These are phyloP conservation scores for Oncopeltus fasciatus DNA, from an alignment of 1,140 invertebrate genomes.

Conservation along the genomic window DNA sequence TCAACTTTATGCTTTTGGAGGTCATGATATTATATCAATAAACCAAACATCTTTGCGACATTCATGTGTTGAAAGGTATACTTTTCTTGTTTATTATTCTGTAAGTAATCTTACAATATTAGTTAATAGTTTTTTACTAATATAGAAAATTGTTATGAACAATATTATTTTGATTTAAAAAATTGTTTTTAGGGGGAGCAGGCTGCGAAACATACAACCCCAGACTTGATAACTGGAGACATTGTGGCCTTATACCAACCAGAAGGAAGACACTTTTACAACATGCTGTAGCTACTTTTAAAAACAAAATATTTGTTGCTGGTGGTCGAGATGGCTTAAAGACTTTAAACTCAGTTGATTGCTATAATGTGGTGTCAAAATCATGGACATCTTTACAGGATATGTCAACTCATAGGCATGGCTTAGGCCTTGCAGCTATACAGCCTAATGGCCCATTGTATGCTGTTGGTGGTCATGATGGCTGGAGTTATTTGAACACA, in stretches of 20 bases:
- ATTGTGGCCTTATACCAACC: slow-evolving; percentile 61
- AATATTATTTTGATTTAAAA: not conserved
- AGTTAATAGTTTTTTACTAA: no score
- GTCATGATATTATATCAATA: slow-evolving; percentile 74
- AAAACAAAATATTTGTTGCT: slow-evolving; percentile 66
- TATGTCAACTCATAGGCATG: slow-evolving; percentile 64
- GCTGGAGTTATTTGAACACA: slow-evolving; percentile 85
- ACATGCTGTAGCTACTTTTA: slow-evolving; percentile 78
- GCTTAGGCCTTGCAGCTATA: slow-evolving; percentile 64
- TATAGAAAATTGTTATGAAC: no score
- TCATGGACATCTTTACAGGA: slow-evolving; percentile 66
- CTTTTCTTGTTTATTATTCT: not conserved
- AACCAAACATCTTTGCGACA: slow-evolving; percentile 60
- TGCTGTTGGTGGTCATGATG: slow-evolving; percentile 88
- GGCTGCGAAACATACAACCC: slow-evolving; percentile 82
- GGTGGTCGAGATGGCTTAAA: slow-evolving; percentile 88
- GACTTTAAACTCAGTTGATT: slow-evolving; percentile 78
- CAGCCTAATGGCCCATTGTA: slow-evolving; percentile 67
- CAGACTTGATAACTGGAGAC: slow-evolving; percentile 66
- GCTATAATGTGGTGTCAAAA: slow-evolving; percentile 60
- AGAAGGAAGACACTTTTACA: slow-evolving; percentile 51
- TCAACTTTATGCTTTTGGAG: slow-evolving; percentile 71
- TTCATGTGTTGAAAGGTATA: slow-evolving; percentile 78
- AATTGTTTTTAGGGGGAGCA: slow-evolving; percentile 46
- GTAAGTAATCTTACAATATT: no score